phyloP scores from a whole-genome alignment of 2,113 vertebrate genomes.

The Cyphomyrus discorhynchus region DNA sequence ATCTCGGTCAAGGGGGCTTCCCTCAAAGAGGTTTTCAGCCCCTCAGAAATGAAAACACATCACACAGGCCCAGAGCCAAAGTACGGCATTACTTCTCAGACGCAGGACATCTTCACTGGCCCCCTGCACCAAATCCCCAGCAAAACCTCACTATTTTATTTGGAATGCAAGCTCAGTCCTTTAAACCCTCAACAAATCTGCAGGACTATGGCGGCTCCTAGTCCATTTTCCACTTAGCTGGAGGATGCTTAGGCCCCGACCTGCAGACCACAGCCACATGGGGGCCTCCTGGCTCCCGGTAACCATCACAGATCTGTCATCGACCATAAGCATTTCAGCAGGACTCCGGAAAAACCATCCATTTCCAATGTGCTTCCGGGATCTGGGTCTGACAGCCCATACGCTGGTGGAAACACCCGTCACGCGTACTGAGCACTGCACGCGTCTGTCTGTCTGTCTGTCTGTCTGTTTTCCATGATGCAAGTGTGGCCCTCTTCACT shows the following conservation, averaged over 20 bases:
- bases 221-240: constrained; percentile 59
- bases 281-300: background rate
- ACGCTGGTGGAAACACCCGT: background rate
- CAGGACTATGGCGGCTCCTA: constrained; percentile 48
- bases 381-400: background rate
- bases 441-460: background rate
- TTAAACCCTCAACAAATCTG: constrained; percentile 51
- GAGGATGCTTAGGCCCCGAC: constrained; percentile 50
- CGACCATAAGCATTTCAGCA: background rate
- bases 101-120: constrained; percentile 39
- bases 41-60: background rate
- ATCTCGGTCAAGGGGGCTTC: background rate
- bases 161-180: constrained; percentile 38
- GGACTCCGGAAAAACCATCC: background rate
- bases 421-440: background rate
- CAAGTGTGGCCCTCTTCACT: background rate
- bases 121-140: constrained; percentile 45
- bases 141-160: constrained; percentile 48
- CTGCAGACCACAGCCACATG: constrained; percentile 17
- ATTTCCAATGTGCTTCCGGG: background rate
- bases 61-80: background rate
- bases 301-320: background rate
- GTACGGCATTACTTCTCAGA: constrained; percentile 31
- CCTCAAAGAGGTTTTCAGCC: background rate
- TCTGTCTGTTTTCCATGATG: background rate